phyloP scores from a whole-genome alignment of 2,888 invertebrate genomes.

The Stramonita haemastoma region DNA sequence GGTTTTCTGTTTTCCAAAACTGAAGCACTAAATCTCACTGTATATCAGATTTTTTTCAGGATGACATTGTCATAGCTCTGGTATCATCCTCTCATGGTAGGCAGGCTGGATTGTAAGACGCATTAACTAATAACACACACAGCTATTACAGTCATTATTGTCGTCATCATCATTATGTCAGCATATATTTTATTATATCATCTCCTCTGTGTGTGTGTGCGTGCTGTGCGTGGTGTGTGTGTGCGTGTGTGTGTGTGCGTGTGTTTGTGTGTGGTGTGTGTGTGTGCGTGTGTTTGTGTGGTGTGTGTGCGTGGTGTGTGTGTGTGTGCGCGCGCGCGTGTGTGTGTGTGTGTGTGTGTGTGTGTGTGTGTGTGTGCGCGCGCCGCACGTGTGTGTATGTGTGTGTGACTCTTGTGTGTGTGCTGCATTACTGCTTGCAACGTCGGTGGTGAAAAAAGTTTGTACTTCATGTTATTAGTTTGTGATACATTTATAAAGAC shows the following conservation, averaged over 20 bases:
- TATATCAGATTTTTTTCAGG: too few relatives aligned
- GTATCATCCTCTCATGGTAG: not conserved
- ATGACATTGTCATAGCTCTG: too few relatives aligned
- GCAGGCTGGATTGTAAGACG: too few relatives aligned
- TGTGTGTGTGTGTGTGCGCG: conserved; percentile 7
- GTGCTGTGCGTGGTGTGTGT: not conserved
- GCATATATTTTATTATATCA: not conserved
- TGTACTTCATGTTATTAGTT: too few relatives aligned
- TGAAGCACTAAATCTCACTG: too few relatives aligned
- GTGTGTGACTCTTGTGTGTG: not conserved
- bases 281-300: not conserved
- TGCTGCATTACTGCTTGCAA: not conserved
- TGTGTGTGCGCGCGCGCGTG: not conserved
- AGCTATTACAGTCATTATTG: not conserved
- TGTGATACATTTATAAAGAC: too few relatives aligned
- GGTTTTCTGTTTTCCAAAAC: too few relatives aligned
- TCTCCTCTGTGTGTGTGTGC: not conserved
- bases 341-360: not conserved
- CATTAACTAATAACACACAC: too few relatives aligned
- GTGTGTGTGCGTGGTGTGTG: not conserved
- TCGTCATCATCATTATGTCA: not conserved
- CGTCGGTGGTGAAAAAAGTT: too few relatives aligned
- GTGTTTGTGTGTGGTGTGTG: not conserved
- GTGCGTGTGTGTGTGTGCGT: not conserved
- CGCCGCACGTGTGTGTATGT: not conserved